Percentiles rank a stretch among this genome's conserved stretches.
Conservation (phyloP, 1,140 invertebrate genomes). For the Bombyx mandarina region DNA sequence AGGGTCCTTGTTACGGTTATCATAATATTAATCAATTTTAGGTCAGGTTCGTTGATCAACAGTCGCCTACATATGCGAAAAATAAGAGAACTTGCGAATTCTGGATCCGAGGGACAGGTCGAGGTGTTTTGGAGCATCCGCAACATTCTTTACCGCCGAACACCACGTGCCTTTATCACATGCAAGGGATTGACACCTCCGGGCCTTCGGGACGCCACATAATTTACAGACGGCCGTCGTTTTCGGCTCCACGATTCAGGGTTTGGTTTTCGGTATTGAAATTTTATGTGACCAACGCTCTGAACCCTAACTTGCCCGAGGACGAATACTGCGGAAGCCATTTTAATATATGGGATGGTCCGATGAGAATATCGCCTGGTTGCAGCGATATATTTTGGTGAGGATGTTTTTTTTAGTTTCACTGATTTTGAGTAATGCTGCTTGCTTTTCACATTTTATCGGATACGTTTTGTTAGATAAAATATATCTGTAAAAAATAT, state of each 20-base stretch:
- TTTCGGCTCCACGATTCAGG: slow-evolving; percentile 78
- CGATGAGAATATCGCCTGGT: slow-evolving; percentile 80
- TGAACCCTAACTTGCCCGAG: slow-evolving; percentile 71
- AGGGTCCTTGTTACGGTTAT: slow-evolving; percentile 8
- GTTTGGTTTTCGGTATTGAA: slow-evolving; percentile 91
- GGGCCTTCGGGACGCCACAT: slow-evolving; percentile 74
- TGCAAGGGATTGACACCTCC: slow-evolving; percentile 76
- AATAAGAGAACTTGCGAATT: slow-evolving; percentile 89
- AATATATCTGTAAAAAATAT: no score
- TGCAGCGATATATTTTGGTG: slow-evolving; percentile 87
- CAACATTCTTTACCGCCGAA: slow-evolving; percentile 86
- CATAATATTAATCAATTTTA: slow-evolving; percentile 60
- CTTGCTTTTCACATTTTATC: no score
- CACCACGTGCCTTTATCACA: slow-evolving; percentile 88
- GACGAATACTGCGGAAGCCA: slow-evolving; percentile 84
- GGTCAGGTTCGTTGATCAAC: slow-evolving; percentile 86
- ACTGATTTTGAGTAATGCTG: no score
- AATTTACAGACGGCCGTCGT: slow-evolving; percentile 74
- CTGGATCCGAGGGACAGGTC: slow-evolving; percentile 83
- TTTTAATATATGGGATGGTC: slow-evolving; percentile 87
- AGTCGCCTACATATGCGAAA: slow-evolving; percentile 83
- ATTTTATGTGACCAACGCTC: slow-evolving; percentile 80
- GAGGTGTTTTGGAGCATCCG: slow-evolving; percentile 84
- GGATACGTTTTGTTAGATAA: no score
- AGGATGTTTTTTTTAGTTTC: slow-evolving; percentile 22